Base-by-base conservation (phyloP, 1,140 invertebrate species). In the Asbolus verrucosus region DNA sequence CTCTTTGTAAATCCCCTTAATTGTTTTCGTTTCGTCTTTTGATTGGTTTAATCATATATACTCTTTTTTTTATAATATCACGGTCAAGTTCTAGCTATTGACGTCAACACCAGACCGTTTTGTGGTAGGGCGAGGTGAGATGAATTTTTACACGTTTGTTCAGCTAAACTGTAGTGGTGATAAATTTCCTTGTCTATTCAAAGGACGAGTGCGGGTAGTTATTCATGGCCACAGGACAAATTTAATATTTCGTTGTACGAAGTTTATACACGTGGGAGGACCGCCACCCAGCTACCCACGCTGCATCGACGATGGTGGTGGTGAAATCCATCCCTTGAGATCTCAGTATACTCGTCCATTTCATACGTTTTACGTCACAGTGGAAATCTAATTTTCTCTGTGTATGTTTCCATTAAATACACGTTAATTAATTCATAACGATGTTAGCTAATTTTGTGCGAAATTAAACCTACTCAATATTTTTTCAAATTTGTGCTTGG, bases 211-310 rank as follows among this genome's bases (percentile, higher is more conserved):
- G 21, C n/a, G 46, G 46, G 27, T 24, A 19, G 46, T 54, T 54
- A 54, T 54, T 54, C 46, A 24, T 54, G 21, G 41, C 16, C 19
- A 19, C 14, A 19, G 46, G 46, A 9, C 46, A 36, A 11, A 54
- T 31, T 54, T 54, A 54, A 54, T 54, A 54, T 54, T 54, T 54
- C 21, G 46, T 54, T 54, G 21, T 27, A 24, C 9, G 46, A 13
- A 54, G 46, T 54, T 54, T 54, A 31, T 27, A 19, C 11, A 54
- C 21, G 46, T 54, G 11, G 46, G 46, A 24, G 46, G 46, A 54
- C 46, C 46, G 46, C 46, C 46, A 27, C 46, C 41, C 11, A 13
- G 19, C n/a, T 21, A 24, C n/a, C 9, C 46, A 54, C 21, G n/a
- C 21, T 6, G 41, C 41, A 27, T 27, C n/a, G 33, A 11, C 33